A percentile compares a stretch with the other conserved stretches of the same genome.
These are phyloP conservation scores for Trididemnum clinides DNA, from an alignment of 23 tunicate genomes.

Conservation along the genomic window DNA sequence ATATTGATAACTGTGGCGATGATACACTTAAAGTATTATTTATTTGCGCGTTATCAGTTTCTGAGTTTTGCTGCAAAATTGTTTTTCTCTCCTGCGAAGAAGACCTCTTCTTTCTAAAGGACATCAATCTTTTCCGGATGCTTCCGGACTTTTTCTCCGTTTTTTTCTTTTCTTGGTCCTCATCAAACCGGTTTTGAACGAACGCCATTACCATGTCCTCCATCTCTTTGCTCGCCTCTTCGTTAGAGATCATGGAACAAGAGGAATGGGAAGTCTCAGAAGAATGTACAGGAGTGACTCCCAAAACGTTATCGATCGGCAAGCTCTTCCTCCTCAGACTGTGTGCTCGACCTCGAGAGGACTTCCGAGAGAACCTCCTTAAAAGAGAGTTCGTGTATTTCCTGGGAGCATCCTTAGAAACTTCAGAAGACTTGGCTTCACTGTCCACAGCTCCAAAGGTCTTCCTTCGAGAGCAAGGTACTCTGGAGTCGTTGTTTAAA, in stretches of 20 bases:
- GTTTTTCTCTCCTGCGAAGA: slow-evolving; percentile 36
- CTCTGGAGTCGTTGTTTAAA: not conserved
- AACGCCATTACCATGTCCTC: slow-evolving; percentile 43
- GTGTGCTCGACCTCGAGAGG: slow-evolving; percentile 13
- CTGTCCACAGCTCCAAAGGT: not conserved
- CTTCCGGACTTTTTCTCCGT: slow-evolving; percentile 20
- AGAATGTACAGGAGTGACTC: slow-evolving; percentile 29
- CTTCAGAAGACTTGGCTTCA: not conserved
- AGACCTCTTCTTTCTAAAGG: slow-evolving; percentile 40
- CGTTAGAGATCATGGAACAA: not conserved
- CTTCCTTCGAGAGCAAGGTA: not conserved
- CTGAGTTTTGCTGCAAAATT: not conserved
- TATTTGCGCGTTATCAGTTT: slow-evolving; percentile 9
- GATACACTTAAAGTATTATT: slow-evolving; percentile 72
- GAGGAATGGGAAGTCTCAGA: not conserved
- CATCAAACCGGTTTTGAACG: slow-evolving; percentile 23
- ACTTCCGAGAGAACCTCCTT: slow-evolving; percentile 65
- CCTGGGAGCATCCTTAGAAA: not conserved
- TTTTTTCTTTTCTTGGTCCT: slow-evolving; percentile 19
- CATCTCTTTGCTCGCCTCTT: not conserved
- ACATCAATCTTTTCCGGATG: slow-evolving; percentile 35
- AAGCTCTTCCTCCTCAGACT: slow-evolving; percentile 57
- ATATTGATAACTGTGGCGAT: slow-evolving; percentile 71
- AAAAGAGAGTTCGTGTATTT: slow-evolving; percentile 51
- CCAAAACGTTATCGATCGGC: slow-evolving; percentile 64